Base-by-base conservation (phyloP, 2,888 invertebrate genomes). In the Volucella zonaria region DNA sequence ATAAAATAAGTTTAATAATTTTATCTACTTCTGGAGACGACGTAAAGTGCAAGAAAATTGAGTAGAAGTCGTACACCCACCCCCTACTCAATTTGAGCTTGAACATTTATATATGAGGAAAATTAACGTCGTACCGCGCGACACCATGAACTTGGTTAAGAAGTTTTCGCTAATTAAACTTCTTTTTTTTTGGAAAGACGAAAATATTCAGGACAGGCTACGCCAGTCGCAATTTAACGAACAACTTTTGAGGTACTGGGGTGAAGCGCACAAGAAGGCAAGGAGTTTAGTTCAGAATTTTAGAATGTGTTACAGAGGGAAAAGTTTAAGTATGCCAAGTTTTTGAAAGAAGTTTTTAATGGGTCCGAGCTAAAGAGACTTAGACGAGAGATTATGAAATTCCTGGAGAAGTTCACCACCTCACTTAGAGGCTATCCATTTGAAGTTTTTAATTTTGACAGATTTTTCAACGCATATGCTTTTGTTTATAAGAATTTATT, bases 161-260 rank as follows among this genome's bases (percentile, higher is more conserved):
- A 47, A 66, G 11, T 58, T 61, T 49, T 56, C 43, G 51, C 58
- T 75, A 75, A 75, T 75, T 75, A 75, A 67, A 75, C 74, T 75
- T 75, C 49, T 59, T 75, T 42, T 75, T 52, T n/a, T 15, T 3
- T 14, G 43, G 4, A 14, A 11, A n/a, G 23, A 45, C 4, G 45
- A 31, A 61, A 47, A 47, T 61, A 18, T 47, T 61, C n/a, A n/a
- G 14, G 38, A 54, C 8, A 31, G n/a, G n/a, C 8, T n/a, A 56
- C 0, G 31, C 31, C 31, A 42, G 42, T 42, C 15, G 38, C 3
- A 58, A 15, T 11, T 18, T 10, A 15, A 23, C 23, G 31, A 12
- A 18, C 42, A 61, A 18, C 14, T 61, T 59, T 43, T 62, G n/a
- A 23, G 31, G 6, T 31, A 31, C 31, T 31, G 6, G 31, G 31